Evolutionary conservation across 2,113 vertebrate species (phyloP), one percentile per base, ranked within the genome.

Genomic region (Malurus cyaneus): DNA sequence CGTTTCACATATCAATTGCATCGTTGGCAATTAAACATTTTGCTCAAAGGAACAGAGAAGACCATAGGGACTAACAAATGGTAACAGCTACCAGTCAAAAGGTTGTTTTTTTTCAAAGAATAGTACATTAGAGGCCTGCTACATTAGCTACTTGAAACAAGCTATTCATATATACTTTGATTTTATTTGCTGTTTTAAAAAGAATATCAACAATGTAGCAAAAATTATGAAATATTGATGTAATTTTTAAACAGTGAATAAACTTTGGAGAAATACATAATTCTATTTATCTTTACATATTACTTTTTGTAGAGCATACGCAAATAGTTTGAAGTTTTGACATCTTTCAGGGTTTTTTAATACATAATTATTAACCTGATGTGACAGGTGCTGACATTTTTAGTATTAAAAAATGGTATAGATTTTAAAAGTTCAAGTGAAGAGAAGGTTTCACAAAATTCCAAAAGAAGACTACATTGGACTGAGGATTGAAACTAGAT

Each of bases 71-170:
- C 86, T 91, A 93, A 91, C 34, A 93, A 92, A 92, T 50, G 62
- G 44, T 79, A 92, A 80, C 42, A 91, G 44, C 73, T 95, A 94
- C 34, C 21, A 80, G 41, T 46, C 69, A 86, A 92, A 96, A 86
- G 32, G 1, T 1, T 15, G 65, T 73, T 93, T 93, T 93, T 91
- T 90, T 67, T 7, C 36, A 89, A 89, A 39, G 4, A 50, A 32
- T 19, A 49, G 2, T 29, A 14, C 10, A 28, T 57, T 76, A 92
- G 44, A 91, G 34, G 84, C 25, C 50, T 93, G 61, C 26, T 92
- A 47, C 26, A 25, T 67, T 60, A 66, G 60, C 67, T 21, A 60
- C 23, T 41, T 61, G 39, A 36, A 52, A 23, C 7, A 54, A 80
- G 10, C 3, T n/a, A 5, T n/a, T 62, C n/a, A 18, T 66, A 67